Base-by-base conservation (phyloP, 2,888 invertebrate genomes). In the Sphaerophoria rueppellii region DNA sequence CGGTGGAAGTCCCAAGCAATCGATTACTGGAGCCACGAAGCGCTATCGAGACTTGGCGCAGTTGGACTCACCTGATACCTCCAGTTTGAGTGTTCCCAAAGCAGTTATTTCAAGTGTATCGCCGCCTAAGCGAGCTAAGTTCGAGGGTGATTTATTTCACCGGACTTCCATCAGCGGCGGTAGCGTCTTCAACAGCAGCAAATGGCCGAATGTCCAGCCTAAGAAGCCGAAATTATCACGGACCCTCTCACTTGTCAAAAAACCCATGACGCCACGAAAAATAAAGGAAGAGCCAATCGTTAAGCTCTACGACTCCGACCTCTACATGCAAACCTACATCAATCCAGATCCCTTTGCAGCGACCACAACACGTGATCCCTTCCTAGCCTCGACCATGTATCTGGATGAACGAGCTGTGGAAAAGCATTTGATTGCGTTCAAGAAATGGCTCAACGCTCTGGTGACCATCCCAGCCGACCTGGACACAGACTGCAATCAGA, bases 381-480 rank as follows among this genome's bases (percentile, higher is more conserved):
- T 95, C 88, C 89, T 94, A 48, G 94, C 94, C 0, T 92, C 94
- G 0, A 93, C 94, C 0, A 93, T 95, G 89, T 95, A 94, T 89
- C 94, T 95, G 87, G 95, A 95, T 88, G 94, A 95, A 85, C 92
- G 93, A 87, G 95, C 95, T 89, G 93, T 96, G 0, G 93, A 94
- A 58, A 93, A 94, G 77, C 95, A 96, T 90, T 95, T 95, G 90
- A 92, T 89, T 0, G 94, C 95, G 88, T 95, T 96, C 80, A 95
- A 94, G 89, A 95, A 95, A 87, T 97, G 96, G 96, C 91, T 97
- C 0, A 96, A 97, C 90, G 95, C 94, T 7, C 92, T 97, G 67
- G 92, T 97, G 6, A 95, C 96, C 4, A 95, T 96, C 0, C 96
- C 96, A 0, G 93, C 94, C 0, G 96, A 96, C 87, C 92, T 96